Evolutionary conservation across 2,113 vertebrate genomes (phyloP), one percentile per base, ranked within the genome.

Genomic region (Oreotrochilus melanogaster): DNA sequence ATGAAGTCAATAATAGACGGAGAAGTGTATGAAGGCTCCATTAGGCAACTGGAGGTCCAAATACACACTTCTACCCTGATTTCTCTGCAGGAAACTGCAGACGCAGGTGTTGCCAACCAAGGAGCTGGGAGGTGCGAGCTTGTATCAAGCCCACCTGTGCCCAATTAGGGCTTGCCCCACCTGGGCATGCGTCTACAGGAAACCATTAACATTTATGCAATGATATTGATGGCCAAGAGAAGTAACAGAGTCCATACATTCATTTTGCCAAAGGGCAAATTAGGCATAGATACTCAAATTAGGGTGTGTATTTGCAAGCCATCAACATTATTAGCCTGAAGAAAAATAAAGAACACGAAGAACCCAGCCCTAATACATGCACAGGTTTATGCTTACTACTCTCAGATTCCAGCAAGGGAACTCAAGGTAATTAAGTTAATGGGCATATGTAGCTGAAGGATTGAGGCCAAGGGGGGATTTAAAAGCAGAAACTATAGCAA

Each of bases 391-490:
- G 73, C 35, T 76, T 61, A 35, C 12, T 67, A 39, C 69, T 47
- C 56, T 5, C 1, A 4, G 72, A 67, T 53, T 80, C 11, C 60
- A 65, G 35, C 0, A 6, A 86, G 60, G 61, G 76, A 71, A 95
- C 73, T 86, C 79, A 7, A 74, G 88, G 91, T 93, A 95, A 94
- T 96, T 92, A 92, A 94, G 76, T 74, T 88, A 93, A 95, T 31
- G 65, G 79, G 74, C 89, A 87, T 72, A 76, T 79, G 81, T 53
- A 87, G 71, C 74, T 79, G 58, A 69, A 93, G 95, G 95, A 97
- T 97, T 96, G 89, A 95, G 95, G 95, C 78, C 95, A 96, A 42
- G 31, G 50, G 28, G 28, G 85, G 93, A 95, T 94, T 96, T 94
- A 76, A 82, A 76, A 58, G 67, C 37, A 90, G 91, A 45, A 94